These are phyloP conservation scores for Aurelia sp. DNA, from an alignment of 30 jellyfish, hydroid and myxozoan genomes.

Conservation along the genomic window DNA sequence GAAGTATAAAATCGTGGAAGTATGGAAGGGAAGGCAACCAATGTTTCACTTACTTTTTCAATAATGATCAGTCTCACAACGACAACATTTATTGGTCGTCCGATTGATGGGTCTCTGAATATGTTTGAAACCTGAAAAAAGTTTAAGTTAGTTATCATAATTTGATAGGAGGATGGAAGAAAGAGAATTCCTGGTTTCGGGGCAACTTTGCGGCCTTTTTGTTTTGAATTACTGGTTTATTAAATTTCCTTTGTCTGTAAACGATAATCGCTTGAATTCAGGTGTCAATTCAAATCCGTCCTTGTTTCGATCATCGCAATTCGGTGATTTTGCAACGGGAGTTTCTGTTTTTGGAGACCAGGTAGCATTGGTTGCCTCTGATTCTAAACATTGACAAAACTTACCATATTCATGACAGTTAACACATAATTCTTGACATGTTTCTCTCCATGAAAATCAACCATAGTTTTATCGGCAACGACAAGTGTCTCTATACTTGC, in stretches of 20 bases:
- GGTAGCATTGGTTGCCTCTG: no score
- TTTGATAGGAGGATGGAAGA: background rate
- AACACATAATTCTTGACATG: constrained; percentile 49
- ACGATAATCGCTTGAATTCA: no score
- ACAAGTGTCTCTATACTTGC: constrained; percentile 65
- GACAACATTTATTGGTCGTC: constrained; percentile 54
- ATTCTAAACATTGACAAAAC: background rate
- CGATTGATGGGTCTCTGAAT: constrained; percentile 52
- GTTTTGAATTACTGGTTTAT: no score
- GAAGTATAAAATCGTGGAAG: no score
- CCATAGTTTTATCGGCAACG: constrained; percentile 65
- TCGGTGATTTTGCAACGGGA: no score
- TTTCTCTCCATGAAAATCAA: constrained; percentile 67
- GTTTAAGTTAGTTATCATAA: background rate
- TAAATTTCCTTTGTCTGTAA: no score
- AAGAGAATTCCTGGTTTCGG: no score
- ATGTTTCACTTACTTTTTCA: constrained; percentile 12
- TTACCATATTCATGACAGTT: constrained; percentile 50
- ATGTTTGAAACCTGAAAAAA: constrained; percentile 62
- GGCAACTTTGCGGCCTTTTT: no score
- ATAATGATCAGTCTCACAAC: constrained; percentile 48
- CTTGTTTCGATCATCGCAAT: no score
- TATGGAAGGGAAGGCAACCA: no score
- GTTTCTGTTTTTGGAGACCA: no score
- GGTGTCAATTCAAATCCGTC: no score